These are phyloP conservation scores for Danionella dracula DNA, from an alignment of 2,797 vertebrate species.

Conservation along the genomic window DNA sequence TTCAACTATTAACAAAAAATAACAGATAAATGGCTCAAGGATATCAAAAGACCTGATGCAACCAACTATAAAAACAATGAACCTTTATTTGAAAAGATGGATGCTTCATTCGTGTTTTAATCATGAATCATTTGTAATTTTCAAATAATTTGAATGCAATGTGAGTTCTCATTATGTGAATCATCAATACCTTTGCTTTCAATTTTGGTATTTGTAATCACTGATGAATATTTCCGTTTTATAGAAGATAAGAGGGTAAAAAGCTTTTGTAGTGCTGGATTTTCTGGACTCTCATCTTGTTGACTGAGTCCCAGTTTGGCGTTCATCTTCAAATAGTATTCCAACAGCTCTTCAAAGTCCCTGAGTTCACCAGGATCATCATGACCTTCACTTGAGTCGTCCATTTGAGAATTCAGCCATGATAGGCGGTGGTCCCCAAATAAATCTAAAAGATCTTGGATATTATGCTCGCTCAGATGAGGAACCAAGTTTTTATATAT, in stretches of 20 bases:
- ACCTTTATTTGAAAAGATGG: neutral
- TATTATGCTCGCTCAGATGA: conserved; percentile 48
- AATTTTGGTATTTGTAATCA: conserved; percentile 49
- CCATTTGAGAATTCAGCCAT: conserved; percentile 61
- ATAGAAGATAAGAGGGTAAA: conserved; percentile 59
- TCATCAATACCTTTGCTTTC: conserved; percentile 65
- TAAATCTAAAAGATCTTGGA: conserved; percentile 45
- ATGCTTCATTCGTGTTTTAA: neutral
- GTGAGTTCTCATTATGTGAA: too few relatives aligned
- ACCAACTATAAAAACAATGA: neutral
- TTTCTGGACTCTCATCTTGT: conserved; percentile 34
- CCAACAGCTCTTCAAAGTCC: conserved; percentile 60
- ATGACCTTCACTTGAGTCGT: conserved; percentile 34
- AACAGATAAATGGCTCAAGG: too few relatives aligned
- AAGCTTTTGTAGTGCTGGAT: conserved; percentile 61
- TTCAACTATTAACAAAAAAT: too few relatives aligned
- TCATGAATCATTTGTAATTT: conserved; percentile 42
- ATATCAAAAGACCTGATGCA: too few relatives aligned
- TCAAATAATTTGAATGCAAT: too few relatives aligned
- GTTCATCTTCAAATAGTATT: conserved; percentile 49
- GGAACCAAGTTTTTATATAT: conserved; percentile 51
- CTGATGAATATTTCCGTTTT: conserved; percentile 55
- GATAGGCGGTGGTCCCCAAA: conserved; percentile 62
- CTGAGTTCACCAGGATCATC: conserved; percentile 53
- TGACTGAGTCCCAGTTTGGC: conserved; percentile 31